Base-by-base conservation (phyloP, 2,113 vertebrate species). In the Mus pahari region DNA sequence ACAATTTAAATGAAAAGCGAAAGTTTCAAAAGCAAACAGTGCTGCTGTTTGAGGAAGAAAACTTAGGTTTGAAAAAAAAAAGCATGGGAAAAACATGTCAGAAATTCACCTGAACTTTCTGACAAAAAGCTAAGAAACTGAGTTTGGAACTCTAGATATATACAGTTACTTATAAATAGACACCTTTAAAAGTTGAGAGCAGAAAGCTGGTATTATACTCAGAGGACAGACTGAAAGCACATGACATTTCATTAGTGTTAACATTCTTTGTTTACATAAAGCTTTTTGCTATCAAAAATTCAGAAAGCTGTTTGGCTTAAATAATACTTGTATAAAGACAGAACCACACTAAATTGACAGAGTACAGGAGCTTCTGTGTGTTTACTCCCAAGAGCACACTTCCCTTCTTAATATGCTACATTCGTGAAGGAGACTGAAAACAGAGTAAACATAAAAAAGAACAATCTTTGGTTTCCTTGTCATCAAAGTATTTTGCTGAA, bases 401-500 rank as follows among this genome's bases (percentile, higher is more conserved):
- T 93, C 33, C 77, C 58, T 87, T 92, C 79, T 92, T 89, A 89
- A 95, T 19, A 87, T 42, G 64, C 48, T 75, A 81, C 70, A 42
- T 7, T 68, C 50, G 28, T 24, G 82, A 95, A 83, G 90, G n/a
- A 82, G 55, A 92, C 19, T 74, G 89, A 93, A 86, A 77, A 53
- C 28, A 79, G 75, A 86, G 89, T 62, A 96, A 60, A 92, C 62
- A 89, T 9, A 83, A 33, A 90, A 89, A 96, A 95, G 66, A 79
- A 94, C 66, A 78, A 82, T 96, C 96, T 97, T 97, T 94, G 95
- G 95, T 92, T 89, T 96, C 62, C 86, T 92, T 60, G 45, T 91
- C 83, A 94, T 91, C 58, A 26, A 94, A 95, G 42, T 36, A 75
- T 70, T 95, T 36, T 89, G 84, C 68, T 94, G 42, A 86, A 90